Base-by-base conservation (phyloP, 64 coral and sea anemone genomes). In the Stichodactyla mertensii region DNA sequence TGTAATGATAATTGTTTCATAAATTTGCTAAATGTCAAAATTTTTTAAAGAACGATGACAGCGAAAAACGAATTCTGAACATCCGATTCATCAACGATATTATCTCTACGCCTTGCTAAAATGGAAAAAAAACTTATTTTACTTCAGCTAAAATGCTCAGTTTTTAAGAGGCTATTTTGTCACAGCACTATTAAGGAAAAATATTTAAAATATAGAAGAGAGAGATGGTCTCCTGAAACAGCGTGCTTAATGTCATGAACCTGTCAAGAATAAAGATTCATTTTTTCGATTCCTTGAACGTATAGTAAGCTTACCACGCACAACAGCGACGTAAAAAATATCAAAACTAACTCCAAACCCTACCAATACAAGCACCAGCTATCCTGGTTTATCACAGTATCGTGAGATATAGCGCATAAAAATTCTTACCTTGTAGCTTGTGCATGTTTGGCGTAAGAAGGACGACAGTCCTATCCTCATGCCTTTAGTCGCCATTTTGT, bases 401-500 rank as follows among this genome's bases (percentile, higher is more conserved):
- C 24, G 69, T 27, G n/a, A 10, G 12, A 31, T 74, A 74, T 74
- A 74, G 24, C 24, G 69, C 69, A 74, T 31, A 55, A 81, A 81
- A 12, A 53, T 13, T 19, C 86, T 56, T 20, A 92, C 90, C 90
- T 92, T 82, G 36, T 54, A 87, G 26, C 26, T 24, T 83, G 19
- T 92, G 60, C 55, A 87, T 57, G 85, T 59, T 19, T 85, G 74
- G 80, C 62, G 84, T 19, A 92, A 13, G 7, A 92, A 87, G 56
- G 78, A 56, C 4, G 85, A 87, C 2, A 92, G 23, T 55, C 90
- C 85, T 51, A 82, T 64, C 57, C 84, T 60, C 0, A 86, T 11
- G 26, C 89, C 78, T 82, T 77, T 64, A 11, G 55, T 64, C 60
- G 83, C 83, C 83, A 85, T 85, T 85, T 85, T 59, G 77, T 15